Base-by-base conservation (phyloP, 1,140 invertebrate genomes). In the Heliconius melpomene region DNA sequence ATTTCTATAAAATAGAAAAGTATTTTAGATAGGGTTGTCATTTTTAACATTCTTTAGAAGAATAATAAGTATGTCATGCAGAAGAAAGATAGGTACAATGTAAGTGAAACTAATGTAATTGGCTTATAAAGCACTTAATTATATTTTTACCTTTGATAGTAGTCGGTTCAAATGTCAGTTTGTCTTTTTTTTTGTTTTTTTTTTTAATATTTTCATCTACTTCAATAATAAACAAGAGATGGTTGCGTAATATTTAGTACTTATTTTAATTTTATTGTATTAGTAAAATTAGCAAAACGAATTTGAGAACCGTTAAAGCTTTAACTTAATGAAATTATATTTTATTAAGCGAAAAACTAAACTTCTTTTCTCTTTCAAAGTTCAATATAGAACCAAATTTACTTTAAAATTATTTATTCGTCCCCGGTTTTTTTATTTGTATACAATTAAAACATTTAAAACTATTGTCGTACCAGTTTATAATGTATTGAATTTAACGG, bases 221-320 rank as follows among this genome's bases (percentile, higher is more conserved):
- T 85, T 86, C 78, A 82, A 86, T 81, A 70, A 83, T 81, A 70
- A 83, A 81, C 77, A n/a, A 74, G 83, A 90, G 86, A 87, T 87
- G 88, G 84, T 90, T 88, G 86, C 86, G 90, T 85, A 85, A 88
- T 89, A 86, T 84, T 85, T 90, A 91, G 87, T 91, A 90, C 90
- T 90, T 91, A 90, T 90, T 32, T 89, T 85, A 89, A 83, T 78
- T 57, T 57, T 66, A 66, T 86, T 82, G 75, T 84, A 78, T 77
- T 86, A 90, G 85, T 71, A 60, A 83, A 85, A 83, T 85, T 85
- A 83, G 76, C 77, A 80, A 74, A 71, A 52, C 80, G 79, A 80
- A 73, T 66, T 79, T 66, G 23, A 46, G 23, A 26, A 66, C 3
- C 60, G 60, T 66, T 13, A 66, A 66, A 66, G 60, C 23, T 66